These are phyloP conservation scores for Atrichornis clamosus DNA, from an alignment of 2,113 vertebrate species.

Conservation along the genomic window DNA sequence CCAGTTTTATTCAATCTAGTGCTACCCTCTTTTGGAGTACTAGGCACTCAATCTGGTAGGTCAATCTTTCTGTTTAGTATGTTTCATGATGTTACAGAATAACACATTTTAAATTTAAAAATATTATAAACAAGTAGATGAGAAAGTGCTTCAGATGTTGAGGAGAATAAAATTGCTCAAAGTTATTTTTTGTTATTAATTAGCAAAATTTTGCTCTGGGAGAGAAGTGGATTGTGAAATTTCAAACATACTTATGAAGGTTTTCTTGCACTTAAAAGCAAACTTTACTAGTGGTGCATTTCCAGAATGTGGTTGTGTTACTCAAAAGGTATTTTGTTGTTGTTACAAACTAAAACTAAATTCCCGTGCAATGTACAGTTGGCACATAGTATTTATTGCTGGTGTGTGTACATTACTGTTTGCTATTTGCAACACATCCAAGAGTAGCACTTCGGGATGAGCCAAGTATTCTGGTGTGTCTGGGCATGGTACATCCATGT, in stretches of 20 bases:
- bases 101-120: constrained; percentile 22
- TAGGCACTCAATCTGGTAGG: not conserved
- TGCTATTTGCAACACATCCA: not conserved
- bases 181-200: constrained; percentile 57
- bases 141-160: constrained; percentile 43
- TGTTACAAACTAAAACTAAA: not conserved
- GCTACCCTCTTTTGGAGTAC: not conserved
- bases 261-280: not conserved
- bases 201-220: constrained; percentile 31
- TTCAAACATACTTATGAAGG: not conserved
- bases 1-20: constrained; percentile 3
- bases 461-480: not conserved
- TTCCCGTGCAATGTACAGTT: not conserved
- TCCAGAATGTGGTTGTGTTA: not conserved
- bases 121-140: constrained; percentile 33
- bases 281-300: not conserved
- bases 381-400: not conserved
- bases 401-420: not conserved
- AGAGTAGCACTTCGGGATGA: not conserved
- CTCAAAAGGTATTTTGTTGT: not conserved
- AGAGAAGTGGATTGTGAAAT: constrained; percentile 41
- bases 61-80: constrained; percentile 3
- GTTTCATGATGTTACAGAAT: constrained; percentile 28
- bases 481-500: not conserved
- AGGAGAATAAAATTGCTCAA: constrained; percentile 34